Evolutionary conservation across 1,140 invertebrate species (phyloP).

Genomic region (Aphelenchoides besseyi): DNA sequence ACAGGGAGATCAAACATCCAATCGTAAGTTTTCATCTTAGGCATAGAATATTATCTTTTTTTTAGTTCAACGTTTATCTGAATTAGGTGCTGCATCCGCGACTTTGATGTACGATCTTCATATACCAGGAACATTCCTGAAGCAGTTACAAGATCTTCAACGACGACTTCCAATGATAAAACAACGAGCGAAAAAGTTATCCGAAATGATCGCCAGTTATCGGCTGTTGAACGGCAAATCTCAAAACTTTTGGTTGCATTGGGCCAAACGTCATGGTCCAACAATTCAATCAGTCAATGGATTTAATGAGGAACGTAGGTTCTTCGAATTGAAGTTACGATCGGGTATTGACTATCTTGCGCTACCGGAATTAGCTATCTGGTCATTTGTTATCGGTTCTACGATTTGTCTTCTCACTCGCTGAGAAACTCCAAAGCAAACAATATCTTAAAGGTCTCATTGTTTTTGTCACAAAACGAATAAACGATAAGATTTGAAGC

Average conservation of each 20-base stretch:
- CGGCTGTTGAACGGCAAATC: conserved; percentile 21
- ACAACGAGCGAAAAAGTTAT: conserved; percentile 34
- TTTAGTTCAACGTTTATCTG: conserved; percentile 37
- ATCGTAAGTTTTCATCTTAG: not conserved
- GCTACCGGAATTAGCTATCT: not conserved
- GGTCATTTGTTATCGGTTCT: not conserved
- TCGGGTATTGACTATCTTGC: conserved; percentile 5
- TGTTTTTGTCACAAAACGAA: too few species aligned
- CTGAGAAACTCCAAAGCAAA: not conserved
- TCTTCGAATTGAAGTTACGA: conserved; percentile 14
- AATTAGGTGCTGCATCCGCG: conserved; percentile 35
- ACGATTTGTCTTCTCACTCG: not conserved
- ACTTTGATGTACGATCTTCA: not conserved
- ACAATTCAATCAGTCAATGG: not conserved
- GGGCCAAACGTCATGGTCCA: conserved; percentile 38
- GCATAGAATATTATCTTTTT: not conserved
- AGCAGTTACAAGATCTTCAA: not conserved
- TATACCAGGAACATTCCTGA: not conserved
- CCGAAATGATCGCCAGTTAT: conserved; percentile 35
- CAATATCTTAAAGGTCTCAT: too few species aligned
- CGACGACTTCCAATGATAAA: not conserved
- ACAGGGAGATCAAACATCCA: conserved; percentile 40
- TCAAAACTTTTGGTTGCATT: conserved; percentile 48
- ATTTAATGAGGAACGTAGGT: not conserved
- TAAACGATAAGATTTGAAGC: too few species aligned